Base-by-base conservation (phyloP, 2,797 vertebrate genomes). In the Orestias chungarensis region DNA sequence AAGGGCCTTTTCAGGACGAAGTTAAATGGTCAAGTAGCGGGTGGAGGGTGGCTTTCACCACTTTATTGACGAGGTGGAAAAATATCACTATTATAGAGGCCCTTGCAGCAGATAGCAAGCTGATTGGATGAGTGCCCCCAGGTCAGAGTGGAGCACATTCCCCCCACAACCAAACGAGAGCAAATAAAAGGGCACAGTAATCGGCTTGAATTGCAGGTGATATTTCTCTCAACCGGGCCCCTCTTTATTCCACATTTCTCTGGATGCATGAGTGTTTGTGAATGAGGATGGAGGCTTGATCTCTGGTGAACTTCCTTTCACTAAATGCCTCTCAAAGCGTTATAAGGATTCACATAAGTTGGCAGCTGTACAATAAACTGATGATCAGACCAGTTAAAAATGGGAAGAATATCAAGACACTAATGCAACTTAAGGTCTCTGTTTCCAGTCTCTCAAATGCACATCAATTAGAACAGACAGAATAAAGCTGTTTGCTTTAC, bases 61-160 rank as follows among this genome's bases (percentile, higher is more conserved):
- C 92, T 94, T 92, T 95, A 95, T 95, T 95, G 94, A 95, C 91
- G 91, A 94, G 93, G 94, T 95, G 93, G 93, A 93, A 95, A 95
- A 95, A 94, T 95, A 94, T 95, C 94, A 95, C 95, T 93, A 95
- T 95, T 95, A 95, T 94, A 86, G 92, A 94, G 89, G 92, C 90
- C 89, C 93, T 95, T 94, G 93, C 92, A 93, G 92, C 80, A 95
- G 94, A 95, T 94, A 95, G 92, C 77, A 91, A 95, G 93, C 93
- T 95, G 94, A 95, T 95, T 95, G 94, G 94, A 94, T 93, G 93
- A 93, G 93, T 95, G 94, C 90, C 93, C 94, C 87, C 81, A 81
- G 95, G 94, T 95, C 94, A 95, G 90, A 88, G 81, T 88, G 87
- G 88, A 93, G 91, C 88, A 83, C 89, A 86, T 93, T 8, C 94